A percentile compares a stretch with the other conserved stretches of the same genome.
Conservation (phyloP, 2,888 invertebrate genomes). For the Oeneis ivallda region DNA sequence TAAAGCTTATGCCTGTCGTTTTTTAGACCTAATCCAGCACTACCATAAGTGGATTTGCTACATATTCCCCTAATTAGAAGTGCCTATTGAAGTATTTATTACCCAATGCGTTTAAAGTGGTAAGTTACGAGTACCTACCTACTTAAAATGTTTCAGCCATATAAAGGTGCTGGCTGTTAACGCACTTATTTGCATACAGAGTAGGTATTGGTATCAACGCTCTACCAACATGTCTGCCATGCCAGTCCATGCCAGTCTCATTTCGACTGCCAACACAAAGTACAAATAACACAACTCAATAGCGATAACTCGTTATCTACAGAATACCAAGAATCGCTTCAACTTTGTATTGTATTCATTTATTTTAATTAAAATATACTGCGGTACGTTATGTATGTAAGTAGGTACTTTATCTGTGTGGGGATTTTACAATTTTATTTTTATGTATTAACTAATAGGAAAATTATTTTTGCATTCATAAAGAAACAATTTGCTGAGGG, state of each 20-base stretch:
- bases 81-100: slow-evolving; percentile 17
- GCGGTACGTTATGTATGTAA: background rate
- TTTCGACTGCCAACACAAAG: slow-evolving; percentile 36
- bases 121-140: slow-evolving; percentile 1
- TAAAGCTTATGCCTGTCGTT: background rate
- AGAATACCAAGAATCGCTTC: slow-evolving; percentile 45
- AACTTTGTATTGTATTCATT: slow-evolving; percentile 37
- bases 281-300: slow-evolving; percentile 37
- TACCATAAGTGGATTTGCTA: background rate
- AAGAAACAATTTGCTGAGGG: background rate
- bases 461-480: background rate
- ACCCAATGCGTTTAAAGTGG: slow-evolving; percentile 10
- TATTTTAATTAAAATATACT: slow-evolving; percentile 38
- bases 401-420: slow-evolving; percentile 24
- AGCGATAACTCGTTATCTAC: slow-evolving; percentile 46
- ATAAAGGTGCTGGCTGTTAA: slow-evolving; percentile 10
- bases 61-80: slow-evolving; percentile 14
- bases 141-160: slow-evolving; percentile 16
- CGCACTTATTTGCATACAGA: slow-evolving; percentile 35
- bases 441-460: slow-evolving; percentile 1
- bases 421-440: slow-evolving; percentile 22
- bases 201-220: slow-evolving; percentile 21
- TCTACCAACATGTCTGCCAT: slow-evolving; percentile 27
- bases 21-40: background rate
- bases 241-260: too few relatives aligned